Evolutionary conservation across 2,888 invertebrate genomes (phyloP), one percentile per base, ranked within the genome.

Genomic region (Drosophila meridiana): DNA sequence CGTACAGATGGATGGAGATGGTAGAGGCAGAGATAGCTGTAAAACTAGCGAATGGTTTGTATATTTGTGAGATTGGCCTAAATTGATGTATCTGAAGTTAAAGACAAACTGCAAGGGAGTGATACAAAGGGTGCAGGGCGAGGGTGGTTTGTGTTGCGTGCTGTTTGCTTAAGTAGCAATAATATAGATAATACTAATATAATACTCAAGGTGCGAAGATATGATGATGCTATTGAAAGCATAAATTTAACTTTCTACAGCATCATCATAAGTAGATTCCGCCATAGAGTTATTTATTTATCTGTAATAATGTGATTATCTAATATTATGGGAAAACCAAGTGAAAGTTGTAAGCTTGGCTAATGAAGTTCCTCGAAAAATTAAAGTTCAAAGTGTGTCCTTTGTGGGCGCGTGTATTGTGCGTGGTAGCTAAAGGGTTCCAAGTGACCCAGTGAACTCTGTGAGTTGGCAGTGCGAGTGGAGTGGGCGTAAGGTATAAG

Each of bases 21-120:
- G 20, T 20, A 20, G 20, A 20, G 20, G 20, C 20, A 20, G 20
- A 20, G 20, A 20, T 20, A 20, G 20, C 20, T 20, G 20, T 20
- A 20, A 20, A 69, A 61, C 20, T 40, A 50, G 20, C 30, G 66
- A 59, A 40, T 47, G 52, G 3, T 47, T 47, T 3, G 20, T 20
- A 20, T 1, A 20, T 20, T 36, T 3, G 45, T n/a, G 61, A 20
- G 60, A 70, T 56, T 60, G 47, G 36, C 42, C 26, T 13, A 82
- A 82, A 87, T 82, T 79, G 89, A 84, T 76, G 63, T 71, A 69
- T 58, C 65, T 68, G 26, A 71, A 58, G 30, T 40, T 47, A 6
- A 43, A 50, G 32, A 34, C 56, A 28, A 20, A 20, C 20, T 20
- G 20, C 1, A 20, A 20, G 20, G 20, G 20, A 1, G 20, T 26